Conservation (phyloP, 2,888 invertebrate species). For the Thumatha senex region DNA sequence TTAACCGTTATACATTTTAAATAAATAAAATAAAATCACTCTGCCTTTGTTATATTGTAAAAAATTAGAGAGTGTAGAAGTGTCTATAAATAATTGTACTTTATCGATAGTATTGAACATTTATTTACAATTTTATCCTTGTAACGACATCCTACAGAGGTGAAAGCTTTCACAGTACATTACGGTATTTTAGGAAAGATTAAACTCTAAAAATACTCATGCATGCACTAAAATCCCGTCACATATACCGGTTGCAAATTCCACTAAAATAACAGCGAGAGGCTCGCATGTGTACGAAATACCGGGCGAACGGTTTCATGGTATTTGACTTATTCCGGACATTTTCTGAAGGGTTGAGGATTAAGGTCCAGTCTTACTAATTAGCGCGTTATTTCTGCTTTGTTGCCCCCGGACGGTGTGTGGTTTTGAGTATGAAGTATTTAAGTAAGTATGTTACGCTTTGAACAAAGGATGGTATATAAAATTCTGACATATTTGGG, state of each 20-base stretch:
- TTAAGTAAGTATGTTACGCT: slow-evolving; percentile 7
- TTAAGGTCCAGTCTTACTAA: slow-evolving; percentile 23
- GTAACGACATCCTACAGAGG: too few relatives aligned
- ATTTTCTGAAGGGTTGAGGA: slow-evolving; percentile 15
- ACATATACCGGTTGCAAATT: slow-evolving; percentile 44
- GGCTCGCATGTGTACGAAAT: slow-evolving; percentile 31
- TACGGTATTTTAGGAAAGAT: slow-evolving; percentile 24
- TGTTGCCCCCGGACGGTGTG: slow-evolving; percentile 1
- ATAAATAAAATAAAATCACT: too few relatives aligned
- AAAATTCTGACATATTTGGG: background rate
- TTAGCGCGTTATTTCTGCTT: slow-evolving; percentile 17
- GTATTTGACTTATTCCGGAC: slow-evolving; percentile 31
- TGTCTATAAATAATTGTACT: too few relatives aligned
- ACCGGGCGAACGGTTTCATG: slow-evolving; percentile 26
- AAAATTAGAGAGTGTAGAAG: too few relatives aligned
- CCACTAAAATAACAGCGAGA: slow-evolving; percentile 42
- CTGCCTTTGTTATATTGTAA: too few relatives aligned
- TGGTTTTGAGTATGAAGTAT: slow-evolving; percentile 10
- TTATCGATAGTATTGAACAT: too few relatives aligned
- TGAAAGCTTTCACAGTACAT: slow-evolving; percentile 12
- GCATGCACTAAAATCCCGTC: slow-evolving; percentile 43
- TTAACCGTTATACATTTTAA: too few relatives aligned
- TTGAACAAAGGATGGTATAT: slow-evolving; percentile 1
- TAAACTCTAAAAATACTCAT: slow-evolving; percentile 32
- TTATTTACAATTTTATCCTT: too few relatives aligned